phyloP scores from a whole-genome alignment of 2,797 vertebrate genomes.

The Coranthus polyacanthus region DNA sequence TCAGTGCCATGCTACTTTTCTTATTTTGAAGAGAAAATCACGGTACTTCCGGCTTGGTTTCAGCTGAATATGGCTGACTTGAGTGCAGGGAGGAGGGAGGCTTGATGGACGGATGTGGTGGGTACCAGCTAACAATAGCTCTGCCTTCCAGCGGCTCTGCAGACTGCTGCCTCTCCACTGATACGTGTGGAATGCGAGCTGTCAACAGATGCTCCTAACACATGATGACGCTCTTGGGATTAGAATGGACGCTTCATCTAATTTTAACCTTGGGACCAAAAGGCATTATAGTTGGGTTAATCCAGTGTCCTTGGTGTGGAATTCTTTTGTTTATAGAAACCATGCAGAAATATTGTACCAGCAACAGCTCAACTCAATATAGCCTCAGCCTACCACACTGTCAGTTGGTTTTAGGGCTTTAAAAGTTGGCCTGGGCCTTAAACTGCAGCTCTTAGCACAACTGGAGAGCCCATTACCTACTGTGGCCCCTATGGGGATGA shows the following conservation, averaged over 20 bases:
- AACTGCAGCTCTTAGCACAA: conserved; percentile 55
- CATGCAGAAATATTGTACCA: conserved; percentile 66
- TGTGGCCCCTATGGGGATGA: conserved; percentile 47
- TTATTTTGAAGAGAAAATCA: neutral
- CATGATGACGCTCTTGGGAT: conserved; percentile 92
- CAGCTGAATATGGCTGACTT: neutral
- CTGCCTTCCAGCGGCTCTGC: conserved; percentile 78
- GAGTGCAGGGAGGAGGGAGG: conserved; percentile 41
- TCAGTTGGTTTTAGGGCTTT: conserved; percentile 68
- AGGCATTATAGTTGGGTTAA: conserved; percentile 87
- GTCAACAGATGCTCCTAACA: conserved; percentile 97
- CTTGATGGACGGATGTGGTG: conserved; percentile 87
- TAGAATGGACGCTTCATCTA: conserved; percentile 91
- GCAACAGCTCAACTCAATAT: conserved; percentile 67
- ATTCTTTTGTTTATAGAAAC: conserved; percentile 86
- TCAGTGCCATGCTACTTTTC: neutral
- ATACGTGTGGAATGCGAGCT: conserved; percentile 94
- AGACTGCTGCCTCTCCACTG: conserved; percentile 89
- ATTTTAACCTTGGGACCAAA: conserved; percentile 91
- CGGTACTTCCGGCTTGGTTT: neutral
- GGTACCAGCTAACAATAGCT: conserved; percentile 87
- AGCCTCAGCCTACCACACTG: conserved; percentile 45
- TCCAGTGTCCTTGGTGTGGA: conserved; percentile 87
- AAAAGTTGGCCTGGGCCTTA: conserved; percentile 44
- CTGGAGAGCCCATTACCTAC: conserved; percentile 45